Conservation (phyloP, 2,888 invertebrate species). For the Odontothrips loti region DNA sequence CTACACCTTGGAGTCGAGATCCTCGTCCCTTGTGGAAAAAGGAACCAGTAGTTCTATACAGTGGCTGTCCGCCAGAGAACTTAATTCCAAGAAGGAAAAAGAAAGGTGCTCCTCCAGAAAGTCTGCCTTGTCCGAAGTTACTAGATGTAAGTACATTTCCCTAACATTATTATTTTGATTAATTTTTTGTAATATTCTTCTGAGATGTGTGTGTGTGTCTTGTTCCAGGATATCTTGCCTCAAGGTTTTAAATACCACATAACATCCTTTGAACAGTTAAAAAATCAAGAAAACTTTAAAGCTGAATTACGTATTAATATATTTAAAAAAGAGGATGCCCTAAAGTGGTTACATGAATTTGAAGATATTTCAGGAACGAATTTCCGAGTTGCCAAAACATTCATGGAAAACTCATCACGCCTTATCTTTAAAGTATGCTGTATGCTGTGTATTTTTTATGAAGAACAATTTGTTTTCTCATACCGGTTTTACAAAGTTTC, state of each 20-base stretch:
- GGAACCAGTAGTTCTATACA: not conserved
- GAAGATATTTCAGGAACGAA: not conserved
- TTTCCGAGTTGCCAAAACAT: not conserved
- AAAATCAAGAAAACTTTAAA: not conserved
- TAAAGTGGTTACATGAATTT: not conserved
- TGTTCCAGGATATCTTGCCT: not conserved
- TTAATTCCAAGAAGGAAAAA: not conserved
- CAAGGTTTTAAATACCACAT: not conserved
- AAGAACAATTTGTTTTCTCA: not conserved
- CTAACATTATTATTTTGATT: not conserved
- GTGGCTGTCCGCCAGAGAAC: not conserved
- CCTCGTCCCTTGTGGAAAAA: not conserved
- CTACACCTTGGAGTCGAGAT: not conserved
- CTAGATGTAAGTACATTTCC: not conserved
- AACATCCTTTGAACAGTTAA: not conserved
- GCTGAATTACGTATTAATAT: not conserved
- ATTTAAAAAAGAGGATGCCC: not conserved
- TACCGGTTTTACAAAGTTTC: not conserved
- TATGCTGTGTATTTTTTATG: not conserved
- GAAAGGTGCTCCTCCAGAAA: not conserved
- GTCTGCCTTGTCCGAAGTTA: not conserved
- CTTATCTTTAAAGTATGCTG: not conserved
- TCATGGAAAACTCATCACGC: not conserved
- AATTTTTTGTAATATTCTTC: not conserved
- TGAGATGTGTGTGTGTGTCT: not conserved